Conservation (phyloP, 2,888 invertebrate genomes). For the Tanypteryx hageni region DNA sequence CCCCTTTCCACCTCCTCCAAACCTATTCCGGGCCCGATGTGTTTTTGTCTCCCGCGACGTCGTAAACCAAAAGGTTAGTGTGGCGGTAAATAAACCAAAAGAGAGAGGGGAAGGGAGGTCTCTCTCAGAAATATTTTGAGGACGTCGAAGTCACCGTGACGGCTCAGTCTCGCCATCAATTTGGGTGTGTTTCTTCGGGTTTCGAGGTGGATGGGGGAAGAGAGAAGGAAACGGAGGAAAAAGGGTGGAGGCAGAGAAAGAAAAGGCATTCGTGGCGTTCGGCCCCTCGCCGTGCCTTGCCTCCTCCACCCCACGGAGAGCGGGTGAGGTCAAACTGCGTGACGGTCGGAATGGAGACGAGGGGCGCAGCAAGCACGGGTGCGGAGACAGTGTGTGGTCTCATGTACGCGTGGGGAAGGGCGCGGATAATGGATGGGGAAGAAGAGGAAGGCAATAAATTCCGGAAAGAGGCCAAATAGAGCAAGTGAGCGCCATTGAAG, state of each 20-base stretch:
- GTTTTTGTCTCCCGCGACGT: conserved; percentile 28
- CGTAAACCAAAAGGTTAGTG: not conserved
- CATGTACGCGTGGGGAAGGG: not conserved
- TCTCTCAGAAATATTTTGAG: conserved; percentile 12
- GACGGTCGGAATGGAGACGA: conserved; percentile 2
- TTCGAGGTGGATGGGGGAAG: not conserved
- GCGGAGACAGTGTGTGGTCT: not conserved
- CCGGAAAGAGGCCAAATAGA: not conserved
- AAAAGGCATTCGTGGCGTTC: not conserved
- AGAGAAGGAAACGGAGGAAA: not conserved
- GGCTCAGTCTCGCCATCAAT: conserved; percentile 13
- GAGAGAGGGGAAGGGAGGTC: not conserved
- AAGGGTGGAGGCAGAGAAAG: not conserved
- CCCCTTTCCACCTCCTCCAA: not conserved
- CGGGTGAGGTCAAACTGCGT: not conserved
- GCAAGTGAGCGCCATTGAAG: not conserved
- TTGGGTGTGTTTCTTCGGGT: not conserved
- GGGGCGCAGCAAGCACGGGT: not conserved
- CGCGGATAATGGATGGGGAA: not conserved
- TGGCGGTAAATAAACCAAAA: not conserved
- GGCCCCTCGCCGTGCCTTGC: not conserved
- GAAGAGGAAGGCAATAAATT: not conserved
- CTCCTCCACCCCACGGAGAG: not conserved
- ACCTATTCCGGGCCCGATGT: not conserved
- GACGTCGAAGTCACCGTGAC: conserved; percentile 7